A percentile compares a stretch with the other conserved stretches of the same genome.
These are phyloP conservation scores for Episyrphus balteatus DNA, from an alignment of 1,140 invertebrate genomes.

Conservation along the genomic window DNA sequence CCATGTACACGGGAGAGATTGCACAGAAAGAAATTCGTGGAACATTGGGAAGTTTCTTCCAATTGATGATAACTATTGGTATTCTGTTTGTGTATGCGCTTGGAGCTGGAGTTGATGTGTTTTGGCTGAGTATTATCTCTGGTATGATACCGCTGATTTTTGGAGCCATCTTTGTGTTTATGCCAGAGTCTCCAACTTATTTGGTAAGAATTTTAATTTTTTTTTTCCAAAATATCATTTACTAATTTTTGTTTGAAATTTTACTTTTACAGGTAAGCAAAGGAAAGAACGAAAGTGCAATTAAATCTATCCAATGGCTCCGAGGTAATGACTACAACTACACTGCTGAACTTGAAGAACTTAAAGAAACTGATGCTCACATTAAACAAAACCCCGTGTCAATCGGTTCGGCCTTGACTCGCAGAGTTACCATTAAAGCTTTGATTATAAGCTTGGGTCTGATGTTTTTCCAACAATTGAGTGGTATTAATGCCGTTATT, in stretches of 20 bases:
- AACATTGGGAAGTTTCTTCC: slow-evolving; percentile 64
- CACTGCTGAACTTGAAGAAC: slow-evolving; percentile 45
- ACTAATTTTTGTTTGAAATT: background rate
- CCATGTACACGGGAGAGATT: slow-evolving; percentile 74
- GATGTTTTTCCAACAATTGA: slow-evolving; percentile 78
- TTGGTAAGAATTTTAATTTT: slow-evolving; percentile 26
- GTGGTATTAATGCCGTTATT: slow-evolving; percentile 75
- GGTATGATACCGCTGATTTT: slow-evolving; percentile 55
- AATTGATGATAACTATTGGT: slow-evolving; percentile 63
- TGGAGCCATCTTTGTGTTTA: slow-evolving; percentile 54
- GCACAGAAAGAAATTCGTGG: slow-evolving; percentile 67
- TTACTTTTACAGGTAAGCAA: slow-evolving; percentile 33
- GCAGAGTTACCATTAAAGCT: slow-evolving; percentile 51
- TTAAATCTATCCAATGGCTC: slow-evolving; percentile 49
- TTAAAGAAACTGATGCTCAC: slow-evolving; percentile 45
- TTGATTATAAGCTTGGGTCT: slow-evolving; percentile 61
- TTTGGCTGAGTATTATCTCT: slow-evolving; percentile 53
- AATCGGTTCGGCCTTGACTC: slow-evolving; percentile 43
- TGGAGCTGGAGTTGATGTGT: slow-evolving; percentile 47
- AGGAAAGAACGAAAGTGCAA: slow-evolving; percentile 49
- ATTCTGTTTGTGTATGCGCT: slow-evolving; percentile 58
- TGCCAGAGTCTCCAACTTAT: slow-evolving; percentile 66
- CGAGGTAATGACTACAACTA: slow-evolving; percentile 55
- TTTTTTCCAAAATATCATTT: background rate
- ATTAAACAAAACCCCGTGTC: slow-evolving; percentile 45